These are phyloP conservation scores for Dreissena rostriformis DNA, from an alignment of 1,140 invertebrate genomes.

Conservation along the genomic window DNA sequence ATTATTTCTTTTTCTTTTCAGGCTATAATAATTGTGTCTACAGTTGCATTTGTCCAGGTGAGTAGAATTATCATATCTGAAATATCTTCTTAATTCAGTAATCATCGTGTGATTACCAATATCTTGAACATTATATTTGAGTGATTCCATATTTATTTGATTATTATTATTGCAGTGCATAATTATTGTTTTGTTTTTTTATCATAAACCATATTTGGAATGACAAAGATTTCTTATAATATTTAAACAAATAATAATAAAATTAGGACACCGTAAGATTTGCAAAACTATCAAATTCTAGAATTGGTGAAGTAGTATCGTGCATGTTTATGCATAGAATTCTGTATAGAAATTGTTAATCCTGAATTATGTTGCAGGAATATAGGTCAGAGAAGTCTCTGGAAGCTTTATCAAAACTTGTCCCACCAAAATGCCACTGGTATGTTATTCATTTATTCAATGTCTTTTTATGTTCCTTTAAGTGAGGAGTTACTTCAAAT, in stretches of 20 bases:
- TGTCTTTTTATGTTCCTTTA: too few relatives aligned
- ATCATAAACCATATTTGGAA: too few relatives aligned
- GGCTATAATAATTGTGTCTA: conserved; percentile 37
- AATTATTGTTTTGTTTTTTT: too few relatives aligned
- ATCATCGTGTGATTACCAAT: not conserved
- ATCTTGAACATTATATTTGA: not conserved
- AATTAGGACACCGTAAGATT: too few relatives aligned
- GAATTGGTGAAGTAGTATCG: too few relatives aligned
- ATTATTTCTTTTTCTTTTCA: conserved; percentile 20
- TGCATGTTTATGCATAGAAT: too few relatives aligned
- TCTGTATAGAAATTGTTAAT: too few relatives aligned
- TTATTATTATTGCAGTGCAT: too few relatives aligned
- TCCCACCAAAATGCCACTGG: conserved; percentile 87
- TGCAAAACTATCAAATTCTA: too few relatives aligned
- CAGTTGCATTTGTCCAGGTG: conserved; percentile 86
- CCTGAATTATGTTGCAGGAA: conserved; percentile 84
- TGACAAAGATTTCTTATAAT: too few relatives aligned
- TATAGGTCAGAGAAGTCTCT: conserved; percentile 99
- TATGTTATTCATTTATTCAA: conserved; percentile 66
- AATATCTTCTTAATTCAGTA: not conserved
- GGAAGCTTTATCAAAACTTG: conserved; percentile 98
- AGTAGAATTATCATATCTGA: conserved; percentile 1
- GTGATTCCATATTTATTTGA: too few relatives aligned
- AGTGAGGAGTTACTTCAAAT: not conserved
- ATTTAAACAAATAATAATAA: too few relatives aligned